Conservation (phyloP, 2,113 vertebrate species). For the Rhinopomastus cyanomelas region DNA sequence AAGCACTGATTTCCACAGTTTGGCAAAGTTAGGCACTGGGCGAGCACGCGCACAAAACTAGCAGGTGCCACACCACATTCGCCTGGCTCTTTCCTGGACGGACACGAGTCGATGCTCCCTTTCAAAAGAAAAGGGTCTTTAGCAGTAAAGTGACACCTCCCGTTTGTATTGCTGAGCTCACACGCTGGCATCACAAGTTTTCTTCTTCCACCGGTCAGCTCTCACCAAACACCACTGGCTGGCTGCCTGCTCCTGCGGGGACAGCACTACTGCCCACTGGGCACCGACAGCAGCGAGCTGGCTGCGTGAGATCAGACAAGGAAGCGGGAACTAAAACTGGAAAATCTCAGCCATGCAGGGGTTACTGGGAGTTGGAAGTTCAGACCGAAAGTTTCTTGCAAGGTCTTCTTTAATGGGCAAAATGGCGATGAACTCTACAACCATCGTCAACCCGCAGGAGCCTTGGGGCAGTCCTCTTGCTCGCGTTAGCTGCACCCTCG, state of each 20-base stretch:
- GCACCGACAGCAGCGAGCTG: not conserved
- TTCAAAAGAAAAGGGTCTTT: not conserved
- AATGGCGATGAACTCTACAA: not conserved
- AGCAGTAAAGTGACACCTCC: conserved; percentile 3
- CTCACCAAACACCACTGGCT: not conserved
- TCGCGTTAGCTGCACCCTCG: not conserved
- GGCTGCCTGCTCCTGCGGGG: not conserved
- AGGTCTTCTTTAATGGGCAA: not conserved
- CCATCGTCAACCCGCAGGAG: not conserved
- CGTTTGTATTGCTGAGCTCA: conserved; percentile 34
- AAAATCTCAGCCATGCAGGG: not conserved
- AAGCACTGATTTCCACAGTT: conserved; percentile 10
- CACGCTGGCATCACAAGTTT: not conserved
- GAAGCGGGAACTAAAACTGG: not conserved
- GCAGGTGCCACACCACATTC: conserved; percentile 12
- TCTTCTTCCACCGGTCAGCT: not conserved
- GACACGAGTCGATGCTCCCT: no score
- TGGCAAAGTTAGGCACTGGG: conserved; percentile 32
- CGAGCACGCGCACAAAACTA: not conserved
- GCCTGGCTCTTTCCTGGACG: not conserved
- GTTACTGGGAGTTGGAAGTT: not conserved
- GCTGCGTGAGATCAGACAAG: not conserved
- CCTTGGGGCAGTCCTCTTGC: not conserved
- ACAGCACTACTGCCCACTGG: not conserved
- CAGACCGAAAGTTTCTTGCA: not conserved